phyloP scores from a whole-genome alignment of 2,113 vertebrate species.

The Jaculus jaculus region DNA sequence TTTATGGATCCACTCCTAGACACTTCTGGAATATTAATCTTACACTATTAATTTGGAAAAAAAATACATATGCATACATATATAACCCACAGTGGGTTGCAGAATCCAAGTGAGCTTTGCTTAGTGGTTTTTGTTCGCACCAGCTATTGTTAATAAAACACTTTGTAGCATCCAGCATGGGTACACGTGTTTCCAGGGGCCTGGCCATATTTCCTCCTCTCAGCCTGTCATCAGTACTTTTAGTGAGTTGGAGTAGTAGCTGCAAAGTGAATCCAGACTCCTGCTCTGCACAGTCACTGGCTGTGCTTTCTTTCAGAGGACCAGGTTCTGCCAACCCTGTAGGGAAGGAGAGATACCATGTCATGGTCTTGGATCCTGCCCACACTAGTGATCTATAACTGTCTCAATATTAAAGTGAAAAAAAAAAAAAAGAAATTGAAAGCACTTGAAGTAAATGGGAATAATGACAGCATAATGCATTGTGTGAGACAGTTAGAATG shows the following conservation, averaged over 20 bases:
- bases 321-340: conserved; percentile 51
- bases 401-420: conserved; percentile 75
- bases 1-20: conserved; percentile 64
- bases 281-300: not conserved
- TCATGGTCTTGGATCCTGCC: conserved; percentile 56
- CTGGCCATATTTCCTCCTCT: not conserved
- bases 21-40: conserved; percentile 70
- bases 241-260: conserved; percentile 44
- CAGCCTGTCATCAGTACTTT: not conserved
- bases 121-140: conserved; percentile 55
- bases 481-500: conserved; percentile 50
- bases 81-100: conserved; percentile 42
- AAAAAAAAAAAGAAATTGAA: conserved; percentile 67
- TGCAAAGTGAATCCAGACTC: conserved; percentile 19
- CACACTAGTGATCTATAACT: conserved; percentile 63
- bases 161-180: conserved; percentile 18
- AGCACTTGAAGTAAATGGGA: conserved; percentile 58
- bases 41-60: conserved; percentile 68
- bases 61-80: not conserved
- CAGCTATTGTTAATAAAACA: conserved; percentile 53
- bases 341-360: conserved; percentile 62
- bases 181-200: conserved; percentile 44
- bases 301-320: conserved; percentile 31
- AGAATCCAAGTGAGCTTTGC: conserved; percentile 42
- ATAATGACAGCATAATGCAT: conserved; percentile 54